Conservation (phyloP, 2,888 invertebrate species). For the Metallyticus violacea region DNA sequence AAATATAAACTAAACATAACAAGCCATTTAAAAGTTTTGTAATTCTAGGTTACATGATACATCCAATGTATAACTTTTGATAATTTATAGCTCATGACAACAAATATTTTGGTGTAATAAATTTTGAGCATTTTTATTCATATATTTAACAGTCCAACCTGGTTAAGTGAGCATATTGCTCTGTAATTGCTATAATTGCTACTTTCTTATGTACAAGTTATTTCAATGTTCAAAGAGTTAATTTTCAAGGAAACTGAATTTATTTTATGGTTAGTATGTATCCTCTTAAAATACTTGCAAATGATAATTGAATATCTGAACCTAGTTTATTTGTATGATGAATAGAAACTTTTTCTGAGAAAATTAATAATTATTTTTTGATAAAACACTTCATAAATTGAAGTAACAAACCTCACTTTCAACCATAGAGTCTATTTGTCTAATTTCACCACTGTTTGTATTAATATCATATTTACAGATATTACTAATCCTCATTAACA, state of each 20-base stretch:
- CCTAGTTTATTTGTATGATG: neutral
- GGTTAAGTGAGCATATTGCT: neutral
- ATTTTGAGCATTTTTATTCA: neutral
- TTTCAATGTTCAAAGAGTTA: no score
- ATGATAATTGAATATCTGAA: neutral
- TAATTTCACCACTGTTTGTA: neutral
- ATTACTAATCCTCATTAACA: neutral
- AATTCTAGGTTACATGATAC: neutral
- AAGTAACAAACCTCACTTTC: neutral
- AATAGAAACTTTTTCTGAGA: neutral
- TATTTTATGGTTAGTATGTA: neutral
- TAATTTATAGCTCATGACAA: neutral
- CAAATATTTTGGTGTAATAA: neutral
- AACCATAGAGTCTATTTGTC: neutral
- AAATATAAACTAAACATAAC: neutral
- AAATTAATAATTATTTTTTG: neutral
- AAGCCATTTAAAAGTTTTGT: neutral
- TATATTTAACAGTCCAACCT: neutral
- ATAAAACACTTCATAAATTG: neutral
- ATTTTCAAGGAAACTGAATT: neutral
- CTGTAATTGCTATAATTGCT: neutral
- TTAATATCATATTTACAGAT: neutral
- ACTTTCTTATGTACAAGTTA: neutral
- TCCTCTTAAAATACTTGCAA: neutral
- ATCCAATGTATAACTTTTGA: neutral